Evolutionary conservation across 2,113 vertebrate species (phyloP).

Genomic region (Corvus hawaiiensis): DNA sequence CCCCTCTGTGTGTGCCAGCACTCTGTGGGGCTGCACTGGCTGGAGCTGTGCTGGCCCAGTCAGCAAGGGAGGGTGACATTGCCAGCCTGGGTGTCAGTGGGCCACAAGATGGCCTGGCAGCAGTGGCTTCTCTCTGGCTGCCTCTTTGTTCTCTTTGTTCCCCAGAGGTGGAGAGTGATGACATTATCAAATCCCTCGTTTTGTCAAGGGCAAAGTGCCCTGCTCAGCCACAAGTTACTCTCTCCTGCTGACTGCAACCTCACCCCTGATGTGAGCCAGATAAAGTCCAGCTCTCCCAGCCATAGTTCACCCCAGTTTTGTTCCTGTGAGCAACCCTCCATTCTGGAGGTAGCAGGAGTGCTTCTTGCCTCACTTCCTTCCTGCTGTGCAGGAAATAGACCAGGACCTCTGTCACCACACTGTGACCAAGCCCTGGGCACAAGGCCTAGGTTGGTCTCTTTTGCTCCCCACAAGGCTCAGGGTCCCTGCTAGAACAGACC

Average conservation of each 20-base stretch:
- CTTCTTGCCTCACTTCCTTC: fast-evolving
- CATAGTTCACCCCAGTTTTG: background rate
- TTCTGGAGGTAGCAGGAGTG: background rate
- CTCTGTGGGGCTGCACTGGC: background rate
- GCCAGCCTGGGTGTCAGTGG: background rate
- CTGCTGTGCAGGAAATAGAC: background rate
- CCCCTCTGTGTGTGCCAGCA: background rate
- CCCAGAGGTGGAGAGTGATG: background rate
- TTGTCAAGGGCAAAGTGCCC: background rate
- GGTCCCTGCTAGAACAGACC: background rate
- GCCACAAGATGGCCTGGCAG: background rate
- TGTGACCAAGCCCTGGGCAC: background rate
- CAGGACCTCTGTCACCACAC: background rate
- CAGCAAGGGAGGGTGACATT: background rate
- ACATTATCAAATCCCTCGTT: background rate
- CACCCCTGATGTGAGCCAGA: background rate
- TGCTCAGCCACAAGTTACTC: background rate
- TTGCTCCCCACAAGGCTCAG: background rate
- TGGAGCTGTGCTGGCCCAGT: background rate
- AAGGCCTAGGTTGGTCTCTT: background rate
- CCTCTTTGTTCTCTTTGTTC: background rate
- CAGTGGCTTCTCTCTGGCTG: background rate
- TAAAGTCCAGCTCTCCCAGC: background rate
- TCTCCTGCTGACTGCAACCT: background rate
- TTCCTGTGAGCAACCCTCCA: background rate